phyloP scores from a whole-genome alignment of 1,140 invertebrate genomes.

The Lepidurus couesii region DNA sequence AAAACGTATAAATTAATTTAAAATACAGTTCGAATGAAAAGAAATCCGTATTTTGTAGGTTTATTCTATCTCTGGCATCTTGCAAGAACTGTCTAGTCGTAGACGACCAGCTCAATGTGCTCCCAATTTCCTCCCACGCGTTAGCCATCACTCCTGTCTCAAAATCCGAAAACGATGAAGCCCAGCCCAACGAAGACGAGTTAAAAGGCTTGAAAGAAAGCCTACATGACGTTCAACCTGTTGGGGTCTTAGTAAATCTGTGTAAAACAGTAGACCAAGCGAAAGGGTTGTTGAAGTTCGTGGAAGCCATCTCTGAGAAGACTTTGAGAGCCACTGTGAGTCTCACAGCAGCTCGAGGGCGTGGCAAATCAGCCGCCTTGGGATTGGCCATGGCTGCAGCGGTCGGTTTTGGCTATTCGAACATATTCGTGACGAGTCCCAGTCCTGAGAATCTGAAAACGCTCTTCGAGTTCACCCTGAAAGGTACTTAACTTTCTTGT shows the following conservation, averaged over 20 bases:
- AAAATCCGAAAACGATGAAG: constrained; percentile 46
- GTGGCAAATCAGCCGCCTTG: constrained; percentile 97
- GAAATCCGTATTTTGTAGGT: constrained; percentile 50
- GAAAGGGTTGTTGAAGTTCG: constrained; percentile 85
- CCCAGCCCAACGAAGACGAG: constrained; percentile 47
- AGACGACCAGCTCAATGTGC: constrained; percentile 85
- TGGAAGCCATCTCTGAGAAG: constrained; percentile 93
- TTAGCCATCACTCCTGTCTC: constrained; percentile 64
- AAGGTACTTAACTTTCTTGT: constrained; percentile 50
- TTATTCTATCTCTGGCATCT: constrained; percentile 83
- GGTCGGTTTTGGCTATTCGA: constrained; percentile 85
- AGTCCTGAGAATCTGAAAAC: constrained; percentile 98
- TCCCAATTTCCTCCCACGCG: constrained; percentile 87
- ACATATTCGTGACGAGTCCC: constrained; percentile 96
- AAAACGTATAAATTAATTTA: constrained; percentile 1
- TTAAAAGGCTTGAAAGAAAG: constrained; percentile 66
- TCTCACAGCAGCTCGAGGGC: constrained; percentile 89
- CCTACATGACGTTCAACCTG: constrained; percentile 80
- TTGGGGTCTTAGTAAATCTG: constrained; percentile 79
- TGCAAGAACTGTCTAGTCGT: constrained; percentile 85
- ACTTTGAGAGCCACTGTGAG: constrained; percentile 81
- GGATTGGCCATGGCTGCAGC: constrained; percentile 85
- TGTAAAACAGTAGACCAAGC: constrained; percentile 94
- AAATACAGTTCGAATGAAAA: not conserved
- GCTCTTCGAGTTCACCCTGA: constrained; percentile 95